These are phyloP conservation scores for Brachionus rubens DNA, from an alignment of 1,140 invertebrate genomes.

Conservation along the genomic window DNA sequence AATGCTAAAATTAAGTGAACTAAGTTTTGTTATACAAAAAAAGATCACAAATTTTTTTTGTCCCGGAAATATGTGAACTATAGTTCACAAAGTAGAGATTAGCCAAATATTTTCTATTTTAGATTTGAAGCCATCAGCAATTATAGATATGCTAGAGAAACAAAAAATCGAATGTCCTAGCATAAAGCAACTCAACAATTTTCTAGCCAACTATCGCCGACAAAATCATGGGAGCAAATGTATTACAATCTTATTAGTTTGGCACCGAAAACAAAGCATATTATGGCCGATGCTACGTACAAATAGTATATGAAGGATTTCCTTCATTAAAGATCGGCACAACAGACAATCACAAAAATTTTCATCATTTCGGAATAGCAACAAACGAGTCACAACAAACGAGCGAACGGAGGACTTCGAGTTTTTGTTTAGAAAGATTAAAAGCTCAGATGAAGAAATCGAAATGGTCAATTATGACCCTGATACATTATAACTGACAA, in stretches of 20 bases:
- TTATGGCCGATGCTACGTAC: not conserved
- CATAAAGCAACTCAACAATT: not conserved
- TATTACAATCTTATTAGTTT: not conserved
- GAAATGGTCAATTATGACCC: not conserved
- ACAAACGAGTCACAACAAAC: not conserved
- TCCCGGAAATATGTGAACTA: too few relatives aligned
- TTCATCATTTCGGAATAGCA: not conserved
- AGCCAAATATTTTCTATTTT: not conserved
- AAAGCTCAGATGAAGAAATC: not conserved
- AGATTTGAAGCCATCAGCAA: too few relatives aligned
- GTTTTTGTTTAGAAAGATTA: not conserved
- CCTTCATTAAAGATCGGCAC: not conserved
- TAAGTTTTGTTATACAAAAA: too few relatives aligned
- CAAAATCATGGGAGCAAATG: not conserved
- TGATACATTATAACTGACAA: not conserved
- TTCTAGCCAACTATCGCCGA: not conserved
- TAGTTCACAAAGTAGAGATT: too few relatives aligned
- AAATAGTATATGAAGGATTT: slow-evolving; percentile 12
- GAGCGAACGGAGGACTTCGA: not conserved
- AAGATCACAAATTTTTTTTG: too few relatives aligned
- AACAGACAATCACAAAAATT: not conserved
- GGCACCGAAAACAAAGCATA: not conserved
- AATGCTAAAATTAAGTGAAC: too few relatives aligned
- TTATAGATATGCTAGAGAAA: not conserved
- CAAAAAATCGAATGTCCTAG: slow-evolving; percentile 1